phyloP scores from a whole-genome alignment of 2,888 invertebrate species.

The Pantelozetes paolii region DNA sequence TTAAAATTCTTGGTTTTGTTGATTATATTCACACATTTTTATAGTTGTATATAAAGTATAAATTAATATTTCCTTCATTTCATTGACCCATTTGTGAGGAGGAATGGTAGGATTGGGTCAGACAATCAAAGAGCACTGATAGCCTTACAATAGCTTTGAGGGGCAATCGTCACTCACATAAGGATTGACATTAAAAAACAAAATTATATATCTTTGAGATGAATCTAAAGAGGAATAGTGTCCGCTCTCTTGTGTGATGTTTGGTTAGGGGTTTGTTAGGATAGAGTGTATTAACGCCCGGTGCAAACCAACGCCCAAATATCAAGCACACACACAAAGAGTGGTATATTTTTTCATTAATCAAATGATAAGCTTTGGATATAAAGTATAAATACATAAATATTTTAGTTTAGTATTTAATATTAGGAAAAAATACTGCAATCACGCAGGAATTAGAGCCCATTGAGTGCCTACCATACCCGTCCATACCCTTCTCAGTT shows the following conservation, averaged over 20 bases:
- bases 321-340: slow-evolving; percentile 6
- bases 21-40: no score
- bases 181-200: no score
- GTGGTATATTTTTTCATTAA: slow-evolving; percentile 8
- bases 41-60: no score
- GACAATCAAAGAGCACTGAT: no score
- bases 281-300: background rate
- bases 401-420: background rate
- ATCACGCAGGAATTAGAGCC: slow-evolving; percentile 2
- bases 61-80: background rate
- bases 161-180: no score
- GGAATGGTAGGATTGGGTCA: background rate
- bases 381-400: background rate
- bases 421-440: background rate
- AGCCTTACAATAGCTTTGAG: background rate
- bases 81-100: slow-evolving; percentile 10
- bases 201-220: no score
- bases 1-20: no score
- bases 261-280: background rate
- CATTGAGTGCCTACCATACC: no score
- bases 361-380: slow-evolving; percentile 18
- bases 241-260: background rate
- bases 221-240: no score
- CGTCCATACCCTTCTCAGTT: no score
- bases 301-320: slow-evolving; percentile 26